Base-by-base conservation (phyloP, 23 tunicate genomes). In the Clavelina lepadiformis region DNA sequence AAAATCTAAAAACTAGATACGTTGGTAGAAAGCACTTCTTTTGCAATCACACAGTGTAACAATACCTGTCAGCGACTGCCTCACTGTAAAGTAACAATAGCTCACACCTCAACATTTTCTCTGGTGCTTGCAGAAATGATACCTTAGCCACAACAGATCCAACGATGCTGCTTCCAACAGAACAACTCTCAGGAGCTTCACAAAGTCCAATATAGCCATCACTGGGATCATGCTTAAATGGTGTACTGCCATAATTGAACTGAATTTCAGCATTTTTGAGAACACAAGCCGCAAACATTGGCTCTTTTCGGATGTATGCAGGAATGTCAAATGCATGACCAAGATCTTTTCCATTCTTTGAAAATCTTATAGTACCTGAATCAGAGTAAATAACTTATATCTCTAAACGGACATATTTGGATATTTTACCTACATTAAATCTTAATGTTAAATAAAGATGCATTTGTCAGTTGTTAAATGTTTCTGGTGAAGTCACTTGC, bases 301-400 rank as follows among this genome's bases (percentile, higher is more conserved):
- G 65, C 25, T 72, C 58, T 28, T 82, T 68, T 0, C 85, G 58
- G 31, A 72, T 13, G 61, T 72, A 55, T 0, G 61, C 91, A 5
- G 98, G 98, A 26, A 92, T 83, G 51, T 92, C 92, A 69, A 92
- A 92, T 1, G 98, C 98, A 67, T 82, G 86, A n/a, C 98, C 98
- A 15, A 92, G 61, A 50, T 78, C 73, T 5, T 4, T 33, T 22
- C 98, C 98, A 35, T 92, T 92, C 52, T 92, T 92, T 1, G 86
- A 92, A 72, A 63, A 92, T 5, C 34, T 73, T 29, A 92, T 83
- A 60, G 19, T 67, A 4, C 88, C 82, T 77, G 31, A 15, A 69
- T 15, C n/a, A 8, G 23, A 54, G n/a, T n/a, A n/a, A n/a, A 13
- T 44, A 44, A 44, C 13, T 13, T 18, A 44, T 13, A 44, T 44